Base-by-base conservation (phyloP, 2,888 invertebrate species). In the Rhodophaea formosa region DNA sequence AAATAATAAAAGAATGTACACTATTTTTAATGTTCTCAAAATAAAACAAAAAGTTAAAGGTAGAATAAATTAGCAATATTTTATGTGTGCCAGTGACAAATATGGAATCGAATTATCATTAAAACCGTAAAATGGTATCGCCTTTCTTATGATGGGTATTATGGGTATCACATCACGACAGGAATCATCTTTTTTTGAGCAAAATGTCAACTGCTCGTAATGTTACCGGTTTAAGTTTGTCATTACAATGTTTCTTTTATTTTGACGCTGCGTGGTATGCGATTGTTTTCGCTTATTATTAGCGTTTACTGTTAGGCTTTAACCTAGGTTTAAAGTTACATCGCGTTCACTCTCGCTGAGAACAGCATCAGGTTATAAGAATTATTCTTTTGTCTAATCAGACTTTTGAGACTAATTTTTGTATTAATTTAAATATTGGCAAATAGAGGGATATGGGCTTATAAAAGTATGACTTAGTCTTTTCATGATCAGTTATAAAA, bases 131-230 rank as follows among this genome's bases (percentile, higher is more conserved):
- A 54, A 55, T 35, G 32, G 45, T 39, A 39, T 44, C 45, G 29
- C 67, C 53, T 66, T 60, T 67, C 57, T 64, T 60, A 59, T 66
- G 67, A 70, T 71, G 71, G 66, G 68, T 77, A 77, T 69, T 67
- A 70, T 71, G 71, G 66, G 68, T 77, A 77, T 70, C 68, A 65
- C 67, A 63, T 64, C 66, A 64, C 65, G 69, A 70, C 72, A 70
- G 73, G 68, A 70, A 71, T 64, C 65, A 64, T 68, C 69, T 84
- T 84, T 77, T 84, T 86, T 79, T 73, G 74, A 82, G 79, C 79
- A 73, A 87, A 89, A 89, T 89, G 88, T 88, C 88, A 89, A 80
- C 77, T 71, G 71, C 74, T 72, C 74, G 75, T 80, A 78, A 82
- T 77, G 78, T 77, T 82, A 88, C 85, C 84, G 79, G 83, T 82